Percentiles rank a stretch among this genome's conserved stretches.
Evolutionary conservation across 2,888 invertebrate species (phyloP).

Genomic region (Hyposoter dolosus): DNA sequence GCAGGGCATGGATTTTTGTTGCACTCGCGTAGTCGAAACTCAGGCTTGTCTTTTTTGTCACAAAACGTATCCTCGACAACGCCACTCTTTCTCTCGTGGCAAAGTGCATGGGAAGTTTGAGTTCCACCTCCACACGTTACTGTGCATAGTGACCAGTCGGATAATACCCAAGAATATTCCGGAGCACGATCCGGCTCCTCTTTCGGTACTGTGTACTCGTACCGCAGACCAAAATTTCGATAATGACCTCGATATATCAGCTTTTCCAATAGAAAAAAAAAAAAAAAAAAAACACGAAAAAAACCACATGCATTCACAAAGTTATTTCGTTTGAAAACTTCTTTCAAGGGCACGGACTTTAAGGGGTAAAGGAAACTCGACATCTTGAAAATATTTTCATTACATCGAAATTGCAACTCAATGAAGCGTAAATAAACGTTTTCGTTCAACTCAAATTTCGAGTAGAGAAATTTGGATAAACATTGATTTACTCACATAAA

Average conservation of each 20-base stretch:
- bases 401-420: no score
- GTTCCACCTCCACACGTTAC: constrained; percentile 92
- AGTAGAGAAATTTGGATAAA: not conserved
- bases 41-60: constrained; percentile 83
- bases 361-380: no score
- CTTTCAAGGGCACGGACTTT: no score
- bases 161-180: constrained; percentile 90
- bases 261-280: constrained; percentile 66
- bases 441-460: not conserved
- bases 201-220: constrained; percentile 92
- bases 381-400: no score
- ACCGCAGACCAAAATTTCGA: constrained; percentile 92
- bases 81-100: constrained; percentile 88
- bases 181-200: constrained; percentile 86
- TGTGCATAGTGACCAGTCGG: constrained; percentile 93
- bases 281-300: not conserved
- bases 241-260: constrained; percentile 85
- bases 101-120: constrained; percentile 86
- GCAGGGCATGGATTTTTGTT: constrained; percentile 85
- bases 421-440: no score
- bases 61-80: constrained; percentile 87
- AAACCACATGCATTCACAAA: no score
- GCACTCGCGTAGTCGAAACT: constrained; percentile 83
- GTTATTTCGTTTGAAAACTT: no score
- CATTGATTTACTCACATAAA: constrained; percentile 86